A percentile compares a stretch with the other conserved stretches of the same genome.
Evolutionary conservation across 2,113 vertebrate species (phyloP).

Genomic region (Aphyosemion australe): DNA sequence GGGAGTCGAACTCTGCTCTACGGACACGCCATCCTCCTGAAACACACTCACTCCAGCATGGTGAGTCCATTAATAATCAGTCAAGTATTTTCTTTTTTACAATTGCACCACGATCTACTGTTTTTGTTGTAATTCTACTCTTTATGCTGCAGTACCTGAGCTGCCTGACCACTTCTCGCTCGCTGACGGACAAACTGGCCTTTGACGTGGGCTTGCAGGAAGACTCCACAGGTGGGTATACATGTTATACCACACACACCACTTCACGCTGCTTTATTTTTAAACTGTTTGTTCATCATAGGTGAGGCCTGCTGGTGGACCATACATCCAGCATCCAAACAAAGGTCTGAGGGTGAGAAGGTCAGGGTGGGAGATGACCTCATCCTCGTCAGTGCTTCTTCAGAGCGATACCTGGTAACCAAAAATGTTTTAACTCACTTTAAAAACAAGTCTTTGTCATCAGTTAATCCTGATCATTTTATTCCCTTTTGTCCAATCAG

Average conservation of each 20-base stretch:
- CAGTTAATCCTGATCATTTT: neutral
- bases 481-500: slow-evolving; percentile 59
- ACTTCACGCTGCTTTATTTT: neutral
- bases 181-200: slow-evolving; percentile 91
- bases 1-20: slow-evolving; percentile 91
- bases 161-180: slow-evolving; percentile 91
- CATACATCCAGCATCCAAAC: slow-evolving; percentile 92
- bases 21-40: slow-evolving; percentile 90
- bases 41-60: slow-evolving; percentile 91
- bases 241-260: neutral
- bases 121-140: slow-evolving; percentile 6
- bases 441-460: neutral
- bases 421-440: neutral
- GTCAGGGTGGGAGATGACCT: slow-evolving; percentile 93
- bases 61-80: slow-evolving; percentile 70
- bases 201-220: slow-evolving; percentile 93
- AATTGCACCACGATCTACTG: neutral
- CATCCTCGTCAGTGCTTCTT: slow-evolving; percentile 92
- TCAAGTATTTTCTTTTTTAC: neutral
- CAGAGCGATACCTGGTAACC: slow-evolving; percentile 90
- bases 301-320: slow-evolving; percentile 97
- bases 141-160: slow-evolving; percentile 83
- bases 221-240: slow-evolving; percentile 84
- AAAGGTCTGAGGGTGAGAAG: slow-evolving; percentile 93
- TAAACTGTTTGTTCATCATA: slow-evolving; percentile 40